A percentile compares a stretch with the other conserved stretches of the same genome.
Evolutionary conservation across 2,113 vertebrate genomes (phyloP).

Genomic region (Rhinopomastus cyanomelas): DNA sequence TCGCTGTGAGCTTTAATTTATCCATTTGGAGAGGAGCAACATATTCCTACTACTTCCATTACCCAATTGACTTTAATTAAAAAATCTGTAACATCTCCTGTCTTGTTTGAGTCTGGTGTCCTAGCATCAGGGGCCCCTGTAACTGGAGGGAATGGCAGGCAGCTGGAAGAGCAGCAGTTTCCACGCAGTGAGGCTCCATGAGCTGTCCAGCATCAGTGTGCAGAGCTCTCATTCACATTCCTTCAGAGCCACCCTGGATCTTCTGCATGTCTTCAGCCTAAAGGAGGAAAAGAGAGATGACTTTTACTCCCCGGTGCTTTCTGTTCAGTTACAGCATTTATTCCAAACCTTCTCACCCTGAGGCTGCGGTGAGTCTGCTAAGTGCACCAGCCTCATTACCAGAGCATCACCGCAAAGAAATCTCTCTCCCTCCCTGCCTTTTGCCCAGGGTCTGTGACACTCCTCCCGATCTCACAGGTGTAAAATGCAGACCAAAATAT

Average conservation of each 20-base stretch:
- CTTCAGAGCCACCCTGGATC: background rate
- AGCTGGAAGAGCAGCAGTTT: background rate
- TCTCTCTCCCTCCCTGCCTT: background rate
- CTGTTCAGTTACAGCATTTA: slow-evolving; percentile 35
- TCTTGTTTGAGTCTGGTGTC: background rate
- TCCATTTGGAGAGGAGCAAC: background rate
- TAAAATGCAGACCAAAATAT: background rate
- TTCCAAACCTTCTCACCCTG: background rate
- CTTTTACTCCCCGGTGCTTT: background rate
- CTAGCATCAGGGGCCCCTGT: background rate
- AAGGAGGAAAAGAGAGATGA: background rate
- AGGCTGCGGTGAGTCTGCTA: background rate
- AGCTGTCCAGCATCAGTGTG: background rate
- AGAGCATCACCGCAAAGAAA: background rate
- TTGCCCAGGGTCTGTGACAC: slow-evolving; percentile 22
- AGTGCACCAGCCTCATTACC: slow-evolving; percentile 23
- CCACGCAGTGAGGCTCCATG: rapidly evolving
- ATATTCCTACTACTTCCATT: background rate
- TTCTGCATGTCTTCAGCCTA: background rate
- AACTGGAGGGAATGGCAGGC: too few species aligned
- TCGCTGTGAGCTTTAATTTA: slow-evolving; percentile 10
- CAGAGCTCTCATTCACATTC: background rate
- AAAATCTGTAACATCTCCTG: slow-evolving; percentile 8
- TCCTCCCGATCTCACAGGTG: slow-evolving; percentile 11
- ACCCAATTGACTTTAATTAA: slow-evolving; percentile 25